Conservation (phyloP, 1,140 invertebrate genomes). For the Megalonaias nervosa region DNA sequence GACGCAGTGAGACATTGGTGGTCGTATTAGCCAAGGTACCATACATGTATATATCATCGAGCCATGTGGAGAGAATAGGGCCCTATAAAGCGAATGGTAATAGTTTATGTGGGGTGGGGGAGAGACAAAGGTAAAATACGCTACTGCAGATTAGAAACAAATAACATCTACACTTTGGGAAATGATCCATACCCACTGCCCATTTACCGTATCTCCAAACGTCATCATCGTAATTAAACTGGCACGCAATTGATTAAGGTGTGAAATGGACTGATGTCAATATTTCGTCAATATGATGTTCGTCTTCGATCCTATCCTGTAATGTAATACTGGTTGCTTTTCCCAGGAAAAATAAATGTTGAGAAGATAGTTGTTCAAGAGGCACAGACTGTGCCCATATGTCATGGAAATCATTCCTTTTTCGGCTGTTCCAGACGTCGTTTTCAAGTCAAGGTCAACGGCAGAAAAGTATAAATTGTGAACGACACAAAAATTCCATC, state of each 20-base stretch:
- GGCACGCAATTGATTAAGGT: constrained; percentile 26
- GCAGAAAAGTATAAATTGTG: too few species aligned
- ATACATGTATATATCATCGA: too few species aligned
- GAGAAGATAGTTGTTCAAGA: constrained; percentile 12
- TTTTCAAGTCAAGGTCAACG: too few species aligned
- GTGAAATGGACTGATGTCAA: constrained; percentile 5
- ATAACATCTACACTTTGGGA: constrained; percentile 18
- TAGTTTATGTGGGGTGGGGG: constrained; percentile 32
- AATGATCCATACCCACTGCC: constrained; percentile 32
- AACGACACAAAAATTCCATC: too few species aligned
- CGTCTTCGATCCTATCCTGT: constrained; percentile 23
- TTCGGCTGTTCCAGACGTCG: background rate
- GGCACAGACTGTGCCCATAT: constrained; percentile 55
- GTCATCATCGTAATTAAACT: constrained; percentile 4
- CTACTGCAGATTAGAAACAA: constrained; percentile 64
- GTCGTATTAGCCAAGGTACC: too few species aligned
- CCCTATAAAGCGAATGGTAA: constrained; percentile 50
- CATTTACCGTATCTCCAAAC: constrained; percentile 25
- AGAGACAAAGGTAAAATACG: constrained; percentile 63
- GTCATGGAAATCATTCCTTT: constrained; percentile 43
- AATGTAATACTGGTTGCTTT: constrained; percentile 66
- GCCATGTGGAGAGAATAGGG: too few species aligned
- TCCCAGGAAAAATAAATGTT: constrained; percentile 80
- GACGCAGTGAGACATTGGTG: too few species aligned
- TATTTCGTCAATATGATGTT: constrained; percentile 3